Evolutionary conservation across 2,113 vertebrate genomes (phyloP).

Genomic region (Trichechus manatus): DNA sequence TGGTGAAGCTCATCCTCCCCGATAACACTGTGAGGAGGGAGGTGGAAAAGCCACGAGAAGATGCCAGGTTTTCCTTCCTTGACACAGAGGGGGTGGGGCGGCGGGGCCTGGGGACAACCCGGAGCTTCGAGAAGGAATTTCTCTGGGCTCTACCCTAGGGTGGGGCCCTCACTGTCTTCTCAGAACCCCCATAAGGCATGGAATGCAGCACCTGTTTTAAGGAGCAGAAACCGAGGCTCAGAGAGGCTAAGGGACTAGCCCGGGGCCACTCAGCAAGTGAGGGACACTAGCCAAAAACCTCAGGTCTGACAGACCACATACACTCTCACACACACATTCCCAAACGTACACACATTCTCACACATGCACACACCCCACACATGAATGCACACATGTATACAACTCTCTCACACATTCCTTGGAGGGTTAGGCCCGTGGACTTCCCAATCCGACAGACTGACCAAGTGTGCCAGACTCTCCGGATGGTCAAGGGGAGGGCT

Average conservation of each 20-base stretch:
- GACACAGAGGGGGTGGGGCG: background rate
- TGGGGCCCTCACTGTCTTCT: background rate
- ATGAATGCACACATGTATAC: background rate
- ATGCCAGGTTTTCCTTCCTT: too few relatives aligned
- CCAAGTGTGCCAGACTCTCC: background rate
- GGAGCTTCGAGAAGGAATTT: background rate
- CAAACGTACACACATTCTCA: background rate
- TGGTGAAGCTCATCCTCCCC: background rate
- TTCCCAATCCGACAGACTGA: accelerated
- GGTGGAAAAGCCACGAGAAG: accelerated
- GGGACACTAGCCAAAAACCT: accelerated
- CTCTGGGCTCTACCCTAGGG: accelerated
- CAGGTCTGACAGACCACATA: background rate
- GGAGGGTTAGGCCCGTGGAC: background rate
- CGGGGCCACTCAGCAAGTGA: background rate
- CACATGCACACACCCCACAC: background rate
- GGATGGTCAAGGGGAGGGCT: accelerated
- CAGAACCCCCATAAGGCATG: accelerated
- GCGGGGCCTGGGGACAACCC: background rate
- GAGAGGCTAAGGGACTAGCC: background rate
- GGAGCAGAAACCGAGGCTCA: background rate
- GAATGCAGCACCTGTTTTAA: accelerated
- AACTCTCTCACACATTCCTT: background rate
- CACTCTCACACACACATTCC: too few relatives aligned
- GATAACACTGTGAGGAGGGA: accelerated